Evolutionary conservation across 2,113 vertebrate species (phyloP).

Genomic region (Gasterosteus nipponicus): DNA sequence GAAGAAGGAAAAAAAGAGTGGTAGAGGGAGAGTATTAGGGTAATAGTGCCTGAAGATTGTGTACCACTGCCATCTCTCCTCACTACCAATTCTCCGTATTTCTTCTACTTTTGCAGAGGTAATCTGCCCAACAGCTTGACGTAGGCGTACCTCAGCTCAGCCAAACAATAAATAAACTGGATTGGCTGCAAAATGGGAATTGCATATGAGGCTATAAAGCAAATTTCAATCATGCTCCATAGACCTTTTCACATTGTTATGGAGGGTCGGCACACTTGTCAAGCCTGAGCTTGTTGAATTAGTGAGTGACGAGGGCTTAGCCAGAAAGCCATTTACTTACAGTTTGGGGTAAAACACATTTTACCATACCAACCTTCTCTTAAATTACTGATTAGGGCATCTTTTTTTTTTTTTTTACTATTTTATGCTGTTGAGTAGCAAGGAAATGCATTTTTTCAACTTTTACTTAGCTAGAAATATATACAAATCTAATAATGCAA

Average conservation of each 20-base stretch:
- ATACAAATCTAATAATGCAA: background rate
- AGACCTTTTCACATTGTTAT: constrained; percentile 57
- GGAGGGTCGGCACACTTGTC: constrained; percentile 69
- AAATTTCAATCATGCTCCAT: constrained; percentile 79
- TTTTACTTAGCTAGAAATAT: background rate
- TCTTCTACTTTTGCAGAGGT: constrained; percentile 66
- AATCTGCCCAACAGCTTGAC: constrained; percentile 71
- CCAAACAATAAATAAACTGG: constrained; percentile 80
- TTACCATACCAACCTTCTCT: background rate
- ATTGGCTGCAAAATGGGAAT: constrained; percentile 78
- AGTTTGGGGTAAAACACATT: constrained; percentile 12
- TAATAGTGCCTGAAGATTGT: constrained; percentile 69
- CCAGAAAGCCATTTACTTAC: constrained; percentile 18
- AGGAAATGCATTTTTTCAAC: background rate
- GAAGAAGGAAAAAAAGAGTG: constrained; percentile 27
- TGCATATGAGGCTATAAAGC: constrained; percentile 80
- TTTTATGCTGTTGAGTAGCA: background rate
- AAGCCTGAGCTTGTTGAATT: constrained; percentile 71
- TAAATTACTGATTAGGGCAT: background rate
- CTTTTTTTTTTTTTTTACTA: too few species aligned
- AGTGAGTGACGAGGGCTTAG: constrained; percentile 48
- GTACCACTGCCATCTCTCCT: constrained; percentile 44
- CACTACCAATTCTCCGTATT: constrained; percentile 42
- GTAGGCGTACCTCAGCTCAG: constrained; percentile 66
- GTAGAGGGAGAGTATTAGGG: constrained; percentile 52